Evolutionary conservation across 2,113 vertebrate genomes (phyloP).

Genomic region (Bos indicus): DNA sequence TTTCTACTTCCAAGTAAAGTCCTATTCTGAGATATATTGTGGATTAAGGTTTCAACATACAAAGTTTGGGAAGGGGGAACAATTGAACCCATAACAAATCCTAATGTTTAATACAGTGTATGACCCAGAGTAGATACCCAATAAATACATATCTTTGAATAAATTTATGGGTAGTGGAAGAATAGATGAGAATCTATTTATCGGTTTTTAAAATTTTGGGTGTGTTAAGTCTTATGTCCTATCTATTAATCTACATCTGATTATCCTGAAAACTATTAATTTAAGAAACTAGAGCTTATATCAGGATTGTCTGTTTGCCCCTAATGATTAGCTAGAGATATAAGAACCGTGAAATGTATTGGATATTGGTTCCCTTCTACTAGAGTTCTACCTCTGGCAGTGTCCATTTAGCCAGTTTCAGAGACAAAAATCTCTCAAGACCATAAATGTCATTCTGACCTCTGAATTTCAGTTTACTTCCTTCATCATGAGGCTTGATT

Average conservation of each 20-base stretch:
- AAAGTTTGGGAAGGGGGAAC: background rate
- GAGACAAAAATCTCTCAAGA: constrained; percentile 9
- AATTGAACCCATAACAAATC: background rate
- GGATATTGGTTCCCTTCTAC: constrained; percentile 20
- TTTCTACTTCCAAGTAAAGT: background rate
- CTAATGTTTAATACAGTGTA: background rate
- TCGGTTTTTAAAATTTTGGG: background rate
- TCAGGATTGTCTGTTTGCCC: background rate
- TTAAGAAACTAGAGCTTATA: background rate
- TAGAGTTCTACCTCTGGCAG: background rate
- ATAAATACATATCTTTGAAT: background rate
- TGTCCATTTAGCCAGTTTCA: constrained; percentile 17
- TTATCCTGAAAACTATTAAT: constrained; percentile 20
- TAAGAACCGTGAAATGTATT: background rate
- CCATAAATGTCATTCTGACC: constrained; percentile 59
- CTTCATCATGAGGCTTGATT: constrained; percentile 45
- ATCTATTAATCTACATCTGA: background rate
- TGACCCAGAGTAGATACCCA: background rate
- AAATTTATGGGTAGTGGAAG: background rate
- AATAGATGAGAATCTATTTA: background rate
- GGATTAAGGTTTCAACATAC: background rate
- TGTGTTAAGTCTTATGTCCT: background rate
- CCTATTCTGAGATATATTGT: background rate
- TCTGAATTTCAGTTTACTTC: constrained; percentile 49
- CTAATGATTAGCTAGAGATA: background rate